Base-by-base conservation (phyloP, 2,113 vertebrate genomes). In the Stercorarius parasiticus region DNA sequence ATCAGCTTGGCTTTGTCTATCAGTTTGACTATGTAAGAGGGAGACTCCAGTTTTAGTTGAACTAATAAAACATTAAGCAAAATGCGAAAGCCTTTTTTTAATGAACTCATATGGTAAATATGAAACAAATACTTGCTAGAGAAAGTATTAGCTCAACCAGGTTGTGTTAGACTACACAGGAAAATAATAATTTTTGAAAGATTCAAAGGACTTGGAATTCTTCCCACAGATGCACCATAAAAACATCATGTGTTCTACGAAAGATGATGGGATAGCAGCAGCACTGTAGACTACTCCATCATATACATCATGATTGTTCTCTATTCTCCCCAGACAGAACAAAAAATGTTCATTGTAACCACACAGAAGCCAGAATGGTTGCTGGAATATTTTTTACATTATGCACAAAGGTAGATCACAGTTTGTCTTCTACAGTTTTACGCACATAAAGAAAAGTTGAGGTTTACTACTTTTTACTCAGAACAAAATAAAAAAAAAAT, bases 191-290 rank as follows among this genome's bases (percentile, higher is more conserved):
- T 13, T 82, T 84, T 58, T 6, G 11, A 61, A 70, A 65, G 26
- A 55, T 59, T 86, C 2, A 2, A 49, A 64, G 22, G 13, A 80
- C 13, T 64, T 17, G 11, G 52, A 88, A 72, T 62, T 81, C 26
- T 70, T 81, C 23, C 43, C 26, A 61, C 6, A 32, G 21, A 3
- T 16, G 26, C 19, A 64, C 10, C 15, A 55, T 50, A 45, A 93
- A 93, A 91, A 52, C 4, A 4, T 27, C 5, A 2, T 11, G 5
- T 8, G 6, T 65, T 69, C 2, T 4, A 40, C 1, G 4, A 62
- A 84, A 85, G 16, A 49, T 0, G 0, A 20, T 34, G 50, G 17
- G 26, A 42, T 56, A 34, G 34, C 9, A 65, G 13, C 15, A n/a
- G 5, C 13, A 43, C 15, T 52, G 6, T 15, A 65, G 11, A 55